Conservation (phyloP, 2,797 vertebrate species). For the Sebastolobus altivelis region DNA sequence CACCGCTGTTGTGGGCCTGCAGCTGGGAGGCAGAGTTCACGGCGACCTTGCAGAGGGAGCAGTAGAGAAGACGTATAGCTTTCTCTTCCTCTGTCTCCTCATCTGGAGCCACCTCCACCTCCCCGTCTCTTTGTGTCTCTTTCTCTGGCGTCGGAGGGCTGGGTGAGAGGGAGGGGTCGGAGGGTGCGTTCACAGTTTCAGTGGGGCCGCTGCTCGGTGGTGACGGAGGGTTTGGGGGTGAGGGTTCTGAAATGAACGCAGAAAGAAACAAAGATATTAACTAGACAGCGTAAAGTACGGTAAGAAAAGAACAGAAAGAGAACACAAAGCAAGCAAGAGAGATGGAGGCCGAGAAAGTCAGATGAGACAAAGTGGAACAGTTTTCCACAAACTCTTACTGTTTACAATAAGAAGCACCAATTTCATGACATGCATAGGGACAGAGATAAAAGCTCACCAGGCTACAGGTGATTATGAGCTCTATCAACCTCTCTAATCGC, state of each 20-base stretch:
- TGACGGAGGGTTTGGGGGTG: conserved; percentile 68
- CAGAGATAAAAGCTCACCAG: conserved; percentile 65
- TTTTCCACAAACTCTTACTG: background rate
- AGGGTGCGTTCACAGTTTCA: conserved; percentile 81
- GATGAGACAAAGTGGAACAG: background rate
- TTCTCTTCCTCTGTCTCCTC: conserved; percentile 94
- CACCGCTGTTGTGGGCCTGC: conserved; percentile 98
- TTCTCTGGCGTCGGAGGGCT: conserved; percentile 38
- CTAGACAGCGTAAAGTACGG: background rate
- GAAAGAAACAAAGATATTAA: background rate
- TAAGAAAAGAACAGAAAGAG: background rate
- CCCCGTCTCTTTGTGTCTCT: conserved; percentile 77
- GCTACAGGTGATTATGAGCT: conserved; percentile 58
- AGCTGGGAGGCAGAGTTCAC: conserved; percentile 98
- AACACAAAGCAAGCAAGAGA: background rate
- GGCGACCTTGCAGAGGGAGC: conserved; percentile 98
- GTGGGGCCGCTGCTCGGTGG: conserved; percentile 78
- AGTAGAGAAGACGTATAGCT: conserved; percentile 95
- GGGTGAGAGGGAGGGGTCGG: conserved; percentile 61
- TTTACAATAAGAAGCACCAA: background rate
- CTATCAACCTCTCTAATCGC: conserved; percentile 44
- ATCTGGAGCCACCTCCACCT: conserved; percentile 72
- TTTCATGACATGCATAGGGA: conserved; percentile 4
- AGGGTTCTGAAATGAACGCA: conserved; percentile 36
- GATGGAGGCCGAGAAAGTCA: background rate